Base-by-base conservation (phyloP, 2,888 invertebrate genomes). In the Melinopterus prodromus region DNA sequence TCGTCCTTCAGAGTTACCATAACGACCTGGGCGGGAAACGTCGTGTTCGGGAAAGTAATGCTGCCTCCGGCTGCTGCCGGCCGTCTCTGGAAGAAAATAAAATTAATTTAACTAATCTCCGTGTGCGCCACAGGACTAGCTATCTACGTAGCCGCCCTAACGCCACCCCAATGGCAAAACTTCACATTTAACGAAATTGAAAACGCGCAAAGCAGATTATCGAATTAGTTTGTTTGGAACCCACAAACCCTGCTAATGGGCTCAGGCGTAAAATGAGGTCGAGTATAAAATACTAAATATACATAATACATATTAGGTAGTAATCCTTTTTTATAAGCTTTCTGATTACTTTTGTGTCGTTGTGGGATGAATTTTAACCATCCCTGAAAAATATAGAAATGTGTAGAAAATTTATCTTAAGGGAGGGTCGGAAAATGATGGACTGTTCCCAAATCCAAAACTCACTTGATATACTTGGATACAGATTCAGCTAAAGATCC, bases 51-150 rank as follows among this genome's bases (percentile, higher is more conserved):
- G 9, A 53, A 9, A 53, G 53, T 53, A 53, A 53, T 7, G 9
- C 53, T 53, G 53, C 53, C 53, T 53, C 79, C 80, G 74, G 78
- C 79, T 26, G 78, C 79, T 26, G 7, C 70, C 75, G 78, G 71
- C 80, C 83, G 53, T 7, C 12, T 53, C 53, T 7, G 53, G 53
- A 85, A 85, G 85, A 84, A 86, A 86, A 85, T 84, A 84, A 86
- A 86, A 86, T 86, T 86, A 86, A 85, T 86, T 85, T 85, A 84
- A 84, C 85, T 85, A 86, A 86, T 86, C 85, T 84, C 70, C 76
- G 72, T 81, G 76, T 83, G 82, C 80, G 82, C 81, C 82, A 76
- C 80, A 78, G 81, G 81, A 53, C 53, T 53, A 53, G 7, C 9
- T 26, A 26, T 3, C 26, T 26, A 26, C 26, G 53, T 53, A 53